Evolutionary conservation across 2,797 vertebrate genomes (phyloP).

Genomic region (Hafferia zeledoni): DNA sequence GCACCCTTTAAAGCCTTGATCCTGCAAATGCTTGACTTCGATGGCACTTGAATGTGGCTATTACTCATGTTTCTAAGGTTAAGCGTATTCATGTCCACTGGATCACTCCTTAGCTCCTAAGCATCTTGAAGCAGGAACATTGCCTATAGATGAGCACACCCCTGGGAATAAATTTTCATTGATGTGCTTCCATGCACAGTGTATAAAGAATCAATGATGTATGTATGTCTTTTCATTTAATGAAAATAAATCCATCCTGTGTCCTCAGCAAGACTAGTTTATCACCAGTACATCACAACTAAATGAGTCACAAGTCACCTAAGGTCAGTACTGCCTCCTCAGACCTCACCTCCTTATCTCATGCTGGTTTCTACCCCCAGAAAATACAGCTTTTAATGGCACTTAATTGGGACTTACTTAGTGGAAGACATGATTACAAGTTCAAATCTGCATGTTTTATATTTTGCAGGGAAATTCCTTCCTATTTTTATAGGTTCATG

Average conservation of each 20-base stretch:
- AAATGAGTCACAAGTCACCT: constrained; percentile 21
- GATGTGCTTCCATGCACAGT: neutral
- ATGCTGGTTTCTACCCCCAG: neutral
- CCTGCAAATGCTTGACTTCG: neutral
- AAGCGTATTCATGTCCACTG: neutral
- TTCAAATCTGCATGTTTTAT: neutral
- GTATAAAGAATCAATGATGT: constrained; percentile 29
- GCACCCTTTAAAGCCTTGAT: neutral
- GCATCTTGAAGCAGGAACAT: constrained; percentile 1
- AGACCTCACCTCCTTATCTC: neutral
- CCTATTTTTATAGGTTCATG: neutral
- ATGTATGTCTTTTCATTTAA: constrained; percentile 25
- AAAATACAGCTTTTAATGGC: neutral
- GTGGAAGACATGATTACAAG: neutral
- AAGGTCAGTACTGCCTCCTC: neutral
- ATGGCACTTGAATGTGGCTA: neutral
- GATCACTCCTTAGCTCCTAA: neutral
- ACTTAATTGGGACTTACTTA: neutral
- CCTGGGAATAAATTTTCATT: constrained; percentile 38
- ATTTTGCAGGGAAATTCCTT: neutral
- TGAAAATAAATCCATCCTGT: constrained; percentile 14
- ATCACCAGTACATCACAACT: neutral
- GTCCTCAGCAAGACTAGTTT: neutral
- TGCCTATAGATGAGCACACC: neutral
- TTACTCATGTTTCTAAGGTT: constrained; percentile 24